These are phyloP conservation scores for Synanthedon tipuliformis DNA, from an alignment of 2,888 invertebrate species.

Conservation along the genomic window DNA sequence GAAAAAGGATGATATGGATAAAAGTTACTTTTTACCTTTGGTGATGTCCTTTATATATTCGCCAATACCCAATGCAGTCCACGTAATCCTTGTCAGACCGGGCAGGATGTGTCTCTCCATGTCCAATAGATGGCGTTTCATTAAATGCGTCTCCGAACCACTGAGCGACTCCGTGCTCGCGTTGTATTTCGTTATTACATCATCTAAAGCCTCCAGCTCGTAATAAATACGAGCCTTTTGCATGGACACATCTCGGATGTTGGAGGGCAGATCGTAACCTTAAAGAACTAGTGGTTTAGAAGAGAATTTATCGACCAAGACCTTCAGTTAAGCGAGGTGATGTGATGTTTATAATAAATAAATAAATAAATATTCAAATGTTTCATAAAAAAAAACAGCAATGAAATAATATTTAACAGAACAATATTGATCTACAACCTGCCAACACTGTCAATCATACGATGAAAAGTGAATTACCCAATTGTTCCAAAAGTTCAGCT, in stretches of 20 bases:
- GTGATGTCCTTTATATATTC: slow-evolving; percentile 73
- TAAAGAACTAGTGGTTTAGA: not conserved
- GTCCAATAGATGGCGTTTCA: slow-evolving; percentile 76
- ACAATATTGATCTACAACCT: too few relatives aligned
- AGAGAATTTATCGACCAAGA: too few relatives aligned
- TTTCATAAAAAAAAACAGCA: too few relatives aligned
- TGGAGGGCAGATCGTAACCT: slow-evolving; percentile 53
- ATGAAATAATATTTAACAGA: too few relatives aligned
- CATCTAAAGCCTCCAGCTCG: slow-evolving; percentile 72
- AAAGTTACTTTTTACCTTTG: slow-evolving; percentile 30
- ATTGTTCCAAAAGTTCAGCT: slow-evolving; percentile 79
- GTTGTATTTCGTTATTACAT: slow-evolving; percentile 76
- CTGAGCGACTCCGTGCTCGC: slow-evolving; percentile 73
- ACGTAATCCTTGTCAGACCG: slow-evolving; percentile 84
- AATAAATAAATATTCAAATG: too few relatives aligned
- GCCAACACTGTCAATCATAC: too few relatives aligned
- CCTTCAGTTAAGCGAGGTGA: not conserved
- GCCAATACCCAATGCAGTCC: slow-evolving; percentile 85
- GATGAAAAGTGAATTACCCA: slow-evolving; percentile 52
- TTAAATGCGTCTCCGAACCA: slow-evolving; percentile 77
- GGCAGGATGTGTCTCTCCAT: slow-evolving; percentile 83
- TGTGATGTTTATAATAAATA: too few relatives aligned
- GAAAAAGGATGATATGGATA: too few relatives aligned
- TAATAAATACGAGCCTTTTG: slow-evolving; percentile 74
- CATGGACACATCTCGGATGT: slow-evolving; percentile 68